These are phyloP conservation scores for Dreissena polymorpha DNA, from an alignment of 1,140 invertebrate species.

Conservation along the genomic window DNA sequence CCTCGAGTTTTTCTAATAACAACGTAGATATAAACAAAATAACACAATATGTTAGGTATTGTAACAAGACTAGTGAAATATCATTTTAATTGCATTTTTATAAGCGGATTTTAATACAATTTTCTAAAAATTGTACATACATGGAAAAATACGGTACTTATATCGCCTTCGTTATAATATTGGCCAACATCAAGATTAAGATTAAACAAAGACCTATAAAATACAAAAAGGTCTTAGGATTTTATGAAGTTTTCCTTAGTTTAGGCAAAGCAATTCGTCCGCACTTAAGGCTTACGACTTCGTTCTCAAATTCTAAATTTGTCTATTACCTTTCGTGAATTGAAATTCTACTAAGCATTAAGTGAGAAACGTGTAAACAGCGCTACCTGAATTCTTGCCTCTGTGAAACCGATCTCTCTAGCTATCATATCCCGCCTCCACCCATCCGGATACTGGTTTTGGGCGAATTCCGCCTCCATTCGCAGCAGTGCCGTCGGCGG, in stretches of 20 bases:
- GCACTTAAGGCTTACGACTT: neutral
- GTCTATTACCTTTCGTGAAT: neutral
- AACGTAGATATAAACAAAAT: no score
- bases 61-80: no score
- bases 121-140: no score
- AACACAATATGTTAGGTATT: no score
- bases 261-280: neutral
- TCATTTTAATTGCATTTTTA: no score
- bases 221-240: neutral
- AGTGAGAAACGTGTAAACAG: neutral
- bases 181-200: neutral
- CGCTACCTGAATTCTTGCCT: neutral
- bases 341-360: neutral
- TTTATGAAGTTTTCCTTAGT: neutral
- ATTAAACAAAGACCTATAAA: neutral
- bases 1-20: no score
- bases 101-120: no score
- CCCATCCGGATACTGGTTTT: neutral
- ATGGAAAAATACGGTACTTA: no score
- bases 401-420: neutral
- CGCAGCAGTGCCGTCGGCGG: neutral
- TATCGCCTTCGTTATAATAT: no score
- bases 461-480: neutral
- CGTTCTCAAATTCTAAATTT: neutral
- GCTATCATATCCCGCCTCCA: neutral